Evolutionary conservation across 2,888 invertebrate genomes (phyloP).

Genomic region (Odontocerum albicorne): DNA sequence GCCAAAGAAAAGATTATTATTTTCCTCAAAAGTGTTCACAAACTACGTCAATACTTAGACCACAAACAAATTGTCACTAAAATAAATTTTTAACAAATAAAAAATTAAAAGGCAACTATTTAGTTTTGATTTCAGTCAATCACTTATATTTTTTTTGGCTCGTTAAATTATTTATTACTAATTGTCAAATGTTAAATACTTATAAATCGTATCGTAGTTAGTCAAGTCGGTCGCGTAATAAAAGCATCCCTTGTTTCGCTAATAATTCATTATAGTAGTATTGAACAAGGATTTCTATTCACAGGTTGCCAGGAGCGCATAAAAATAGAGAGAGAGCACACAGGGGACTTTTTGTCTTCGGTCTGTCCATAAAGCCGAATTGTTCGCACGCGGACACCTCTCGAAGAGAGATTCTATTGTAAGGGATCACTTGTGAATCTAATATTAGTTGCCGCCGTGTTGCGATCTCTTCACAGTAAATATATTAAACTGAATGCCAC

Average conservation of each 20-base stretch:
- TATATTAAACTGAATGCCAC: constrained; percentile 33
- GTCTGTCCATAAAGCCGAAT: constrained; percentile 20
- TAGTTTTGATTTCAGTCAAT: no score
- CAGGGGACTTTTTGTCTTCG: constrained; percentile 23
- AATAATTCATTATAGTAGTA: constrained; percentile 10
- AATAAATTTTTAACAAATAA: no score
- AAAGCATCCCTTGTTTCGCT: constrained; percentile 17
- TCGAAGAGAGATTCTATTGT: constrained; percentile 31
- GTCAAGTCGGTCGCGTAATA: neutral
- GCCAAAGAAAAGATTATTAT: no score
- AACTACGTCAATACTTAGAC: no score
- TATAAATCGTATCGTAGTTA: no score
- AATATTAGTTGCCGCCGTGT: constrained; percentile 15
- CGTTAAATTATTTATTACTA: no score
- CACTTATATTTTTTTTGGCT: no score
- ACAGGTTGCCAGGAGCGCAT: constrained; percentile 18
- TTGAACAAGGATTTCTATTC: no score
- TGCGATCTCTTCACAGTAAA: constrained; percentile 34
- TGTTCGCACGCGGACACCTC: constrained; percentile 27
- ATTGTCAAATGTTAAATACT: no score
- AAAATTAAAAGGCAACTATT: no score
- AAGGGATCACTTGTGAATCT: constrained; percentile 11
- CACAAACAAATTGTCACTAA: no score
- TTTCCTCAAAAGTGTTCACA: no score
- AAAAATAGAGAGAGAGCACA: constrained; percentile 27